phyloP scores from a whole-genome alignment of 2,113 vertebrate species.

The Galbula dea region DNA sequence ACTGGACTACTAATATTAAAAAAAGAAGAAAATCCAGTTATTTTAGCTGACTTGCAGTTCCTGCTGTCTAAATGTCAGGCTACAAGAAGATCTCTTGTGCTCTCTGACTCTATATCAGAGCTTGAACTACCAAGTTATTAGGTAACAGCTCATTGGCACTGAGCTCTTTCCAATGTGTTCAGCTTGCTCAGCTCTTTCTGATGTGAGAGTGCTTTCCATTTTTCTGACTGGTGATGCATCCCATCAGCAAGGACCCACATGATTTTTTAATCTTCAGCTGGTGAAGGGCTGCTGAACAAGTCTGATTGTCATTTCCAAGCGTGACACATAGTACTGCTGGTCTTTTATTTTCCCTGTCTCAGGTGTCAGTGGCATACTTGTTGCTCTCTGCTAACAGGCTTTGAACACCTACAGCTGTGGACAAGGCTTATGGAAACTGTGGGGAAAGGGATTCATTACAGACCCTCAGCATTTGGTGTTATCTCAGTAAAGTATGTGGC shows the following conservation, averaged over 20 bases:
- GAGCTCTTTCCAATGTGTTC: fast-evolving
- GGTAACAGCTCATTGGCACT: not conserved
- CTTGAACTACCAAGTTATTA: not conserved
- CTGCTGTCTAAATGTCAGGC: not conserved
- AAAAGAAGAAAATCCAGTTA: not conserved
- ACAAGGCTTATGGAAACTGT: not conserved
- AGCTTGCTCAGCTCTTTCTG: not conserved
- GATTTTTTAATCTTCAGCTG: not conserved
- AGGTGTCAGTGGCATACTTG: not conserved
- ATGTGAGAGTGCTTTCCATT: not conserved
- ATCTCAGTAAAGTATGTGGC: not conserved
- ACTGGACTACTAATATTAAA: not conserved
- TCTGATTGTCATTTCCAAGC: not conserved
- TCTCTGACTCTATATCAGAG: not conserved
- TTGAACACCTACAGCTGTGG: not conserved
- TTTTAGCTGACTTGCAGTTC: not conserved
- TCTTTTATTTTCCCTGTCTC: not conserved
- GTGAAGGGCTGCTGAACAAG: not conserved
- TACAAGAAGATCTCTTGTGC: not conserved
- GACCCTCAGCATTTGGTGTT: not conserved
- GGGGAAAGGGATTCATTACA: not conserved
- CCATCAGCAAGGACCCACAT: not conserved
- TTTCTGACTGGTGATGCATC: not conserved
- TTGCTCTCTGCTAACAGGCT: not conserved
- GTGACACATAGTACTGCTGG: not conserved